Conservation (phyloP, 2,113 vertebrate genomes). For the Poeciliopsis turrubarensis region DNA sequence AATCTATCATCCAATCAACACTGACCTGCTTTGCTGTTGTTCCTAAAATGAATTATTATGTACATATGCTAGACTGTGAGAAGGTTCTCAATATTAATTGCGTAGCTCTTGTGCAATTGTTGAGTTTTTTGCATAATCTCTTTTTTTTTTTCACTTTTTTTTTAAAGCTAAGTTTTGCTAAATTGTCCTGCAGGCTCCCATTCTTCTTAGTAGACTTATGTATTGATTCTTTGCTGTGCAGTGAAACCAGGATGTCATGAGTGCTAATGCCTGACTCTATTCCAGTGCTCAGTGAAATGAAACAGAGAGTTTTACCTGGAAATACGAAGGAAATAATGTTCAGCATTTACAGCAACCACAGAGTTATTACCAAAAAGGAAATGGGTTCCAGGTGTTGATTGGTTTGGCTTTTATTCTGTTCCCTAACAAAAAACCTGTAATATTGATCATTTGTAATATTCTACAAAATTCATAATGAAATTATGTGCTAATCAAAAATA, state of each 20-base stretch:
- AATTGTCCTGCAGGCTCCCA: conserved; percentile 20
- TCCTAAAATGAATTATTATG: too few species aligned
- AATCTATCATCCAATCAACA: not conserved
- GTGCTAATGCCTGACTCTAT: conserved; percentile 50
- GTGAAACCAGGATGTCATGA: conserved; percentile 57
- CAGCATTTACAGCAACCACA: conserved; percentile 55
- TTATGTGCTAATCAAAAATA: not conserved
- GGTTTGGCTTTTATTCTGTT: conserved; percentile 15
- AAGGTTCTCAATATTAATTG: not conserved
- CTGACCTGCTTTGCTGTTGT: not conserved
- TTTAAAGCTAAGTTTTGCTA: conserved; percentile 41
- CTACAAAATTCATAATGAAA: not conserved
- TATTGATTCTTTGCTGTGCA: conserved; percentile 67
- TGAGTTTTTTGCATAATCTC: conserved; percentile 16
- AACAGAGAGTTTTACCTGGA: conserved; percentile 54
- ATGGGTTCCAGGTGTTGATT: conserved; percentile 6
- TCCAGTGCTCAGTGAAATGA: conserved; percentile 51
- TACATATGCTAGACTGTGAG: not conserved
- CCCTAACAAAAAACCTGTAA: not conserved
- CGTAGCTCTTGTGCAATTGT: not conserved
- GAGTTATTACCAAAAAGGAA: conserved; percentile 41
- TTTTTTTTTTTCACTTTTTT: conserved; percentile 15
- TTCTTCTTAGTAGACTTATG: conserved; percentile 41
- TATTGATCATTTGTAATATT: not conserved
- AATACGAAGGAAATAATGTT: conserved; percentile 66